Base-by-base conservation (phyloP, 2,797 vertebrate species). In the Sebastes itinus region DNA sequence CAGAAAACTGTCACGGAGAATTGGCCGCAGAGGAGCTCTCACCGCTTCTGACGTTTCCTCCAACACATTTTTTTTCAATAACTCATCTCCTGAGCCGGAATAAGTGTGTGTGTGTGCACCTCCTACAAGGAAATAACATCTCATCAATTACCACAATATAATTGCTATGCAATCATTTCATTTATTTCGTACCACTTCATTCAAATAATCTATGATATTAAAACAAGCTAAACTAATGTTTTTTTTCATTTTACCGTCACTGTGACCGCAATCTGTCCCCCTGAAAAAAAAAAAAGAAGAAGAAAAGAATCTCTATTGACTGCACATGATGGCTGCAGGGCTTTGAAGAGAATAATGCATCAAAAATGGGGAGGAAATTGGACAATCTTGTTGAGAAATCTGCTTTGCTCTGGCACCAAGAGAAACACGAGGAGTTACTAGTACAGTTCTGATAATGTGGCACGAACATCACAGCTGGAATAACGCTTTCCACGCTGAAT, bases 291-390 rank as follows among this genome's bases (percentile, higher is more conserved):
- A 75, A 52, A 49, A 42, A 60, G 72, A 54, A 71, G 12, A 63
- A 25, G 5, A 71, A 59, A 80, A 78, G 14, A 72, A 75, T 67
- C 75, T 80, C 23, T 65, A 61, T 66, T 68, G 59, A 72, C 30
- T 82, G 54, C 87, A 77, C 75, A 63, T 73, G 38, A 71, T 59
- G 56, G 42, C 79, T 9, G 33, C 61, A 13, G 62, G 82, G 84
- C 72, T 82, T 76, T 76, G 30, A 78, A 56, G 67, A 65, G 70
- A 81, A 73, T 35, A 75, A 80, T 66, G 66, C 58, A 61, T 20
- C 38, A 72, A 77, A 77, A 90, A 84, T 32, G 46, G 7, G 32
- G 63, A 78, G 88, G 84, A 91, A 91, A 90, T 85, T 84, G 78
- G 60, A 86, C 80, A 77, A 89, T 88, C 4, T 78, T 62, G 35